Evolutionary conservation across 2,888 invertebrate genomes (phyloP), one percentile per base, ranked within the genome.

Genomic region (Scaptomyza polygonia): DNA sequence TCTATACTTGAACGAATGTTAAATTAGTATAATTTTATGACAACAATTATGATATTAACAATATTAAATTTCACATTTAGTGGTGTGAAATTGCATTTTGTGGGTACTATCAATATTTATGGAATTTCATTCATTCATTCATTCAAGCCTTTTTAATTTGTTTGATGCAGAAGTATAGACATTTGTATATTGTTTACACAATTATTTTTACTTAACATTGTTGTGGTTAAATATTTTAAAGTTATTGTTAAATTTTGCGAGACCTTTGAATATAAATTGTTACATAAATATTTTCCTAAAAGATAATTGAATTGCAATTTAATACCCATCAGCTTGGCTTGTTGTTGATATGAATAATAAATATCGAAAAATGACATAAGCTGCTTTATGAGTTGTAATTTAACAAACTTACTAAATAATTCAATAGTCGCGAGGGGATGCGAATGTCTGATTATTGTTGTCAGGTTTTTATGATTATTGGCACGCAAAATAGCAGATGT

Each of bases 31-130:
- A 25, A 25, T 25, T 25, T 9, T 9, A 29, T 29, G 7, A 27
- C 0, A 25, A 18, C n/a, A 12, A 12, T 18, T 5, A 30, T 44
- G 25, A 25, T 49, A 34, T 36, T 42, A 30, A 25, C 16, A 29
- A 42, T 34, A 53, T 69, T 56, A 40, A 67, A 53, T 44, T 67
- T 49, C 39, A 39, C 45, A 14, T 70, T 70, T 55, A 70, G n/a
- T 29, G 43, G 14, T 32, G 58, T 40, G 58, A 70, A 64, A 70
- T 70, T 71, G 58, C 34, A 42, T 42, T 39, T 47, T 12, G 42
- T 39, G 12, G 47, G 43, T 40, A 18, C 36, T 48, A 63, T 63
- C 27, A 69, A 70, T 70, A 64, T 70, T 70, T 58, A 71, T 64
- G 14, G 2, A 1, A 30, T 66, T 43, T 34, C 27, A 16, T 18